Base-by-base conservation (phyloP, 2,113 vertebrate species). In the Sciurus niger region DNA sequence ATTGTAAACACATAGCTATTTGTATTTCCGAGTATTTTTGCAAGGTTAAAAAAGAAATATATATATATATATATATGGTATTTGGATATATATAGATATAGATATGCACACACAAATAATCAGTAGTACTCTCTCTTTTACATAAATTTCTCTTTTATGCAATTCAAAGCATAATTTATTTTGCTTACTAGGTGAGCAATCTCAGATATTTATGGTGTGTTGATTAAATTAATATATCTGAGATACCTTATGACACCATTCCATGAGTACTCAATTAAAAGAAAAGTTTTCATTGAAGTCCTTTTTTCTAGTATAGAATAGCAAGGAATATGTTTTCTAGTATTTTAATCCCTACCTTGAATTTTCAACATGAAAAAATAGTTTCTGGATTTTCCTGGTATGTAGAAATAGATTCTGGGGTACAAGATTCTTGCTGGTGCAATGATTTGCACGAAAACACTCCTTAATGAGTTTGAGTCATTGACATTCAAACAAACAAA, bases 331-430 rank as follows among this genome's bases (percentile, higher is more conserved):
- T 72, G 22, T 68, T 86, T 94, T 84, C 85, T 16, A 70, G 9
- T 84, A 51, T 79, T 89, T 91, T 8, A 37, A 92, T 46, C 18
- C 30, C 5, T 46, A 87, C n/a, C 17, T 25, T 92, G 25, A 34
- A 96, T 51, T 34, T 60, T 48, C 37, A 18, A 74, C 0, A 30
- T 96, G 86, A 46, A 34, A 70, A 70, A 94, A 32, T 82, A 80
- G 53, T 8, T 46, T 67, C n/a, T 51, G 28, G 13, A 92, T 96
- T 97, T 98, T 88, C 6, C 76, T 60, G 11, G 24, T 43, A 48
- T 8, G 43, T 17, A 55, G 34, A 97, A 91, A 88, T n/a, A 12
- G 0, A 46, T 53, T 90, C 32, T 90, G 9, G 9, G 67, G 58
- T 87, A 2, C 0, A 79, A 60, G 32, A 18, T 2, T 67, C 53